Evolutionary conservation across 1,140 invertebrate genomes (phyloP), one percentile per base, ranked within the genome.

Genomic region (Anagrus nilaparvatae): DNA sequence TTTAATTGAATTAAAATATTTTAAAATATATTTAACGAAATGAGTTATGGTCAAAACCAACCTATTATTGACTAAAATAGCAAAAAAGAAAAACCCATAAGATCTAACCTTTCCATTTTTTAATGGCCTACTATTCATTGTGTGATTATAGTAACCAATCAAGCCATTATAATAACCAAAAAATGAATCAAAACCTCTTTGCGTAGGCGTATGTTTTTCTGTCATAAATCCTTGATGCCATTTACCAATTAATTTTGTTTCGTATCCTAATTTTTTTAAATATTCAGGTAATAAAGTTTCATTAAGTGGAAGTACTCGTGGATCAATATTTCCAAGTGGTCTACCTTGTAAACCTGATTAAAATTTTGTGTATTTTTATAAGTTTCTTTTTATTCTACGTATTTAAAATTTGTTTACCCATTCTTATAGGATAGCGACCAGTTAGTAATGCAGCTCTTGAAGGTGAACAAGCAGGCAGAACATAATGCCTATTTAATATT

Each of bases 391-490:
- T 20, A 3, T 32, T 36, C 5, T 19, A 25, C 57, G 10, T 17
- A 35, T 21, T 13, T 40, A 3, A 43, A 28, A 18, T 27, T 23
- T 6, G 27, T 40, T 40, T 68, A 72, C 79, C 78, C 45, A 75
- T 66, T 53, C 73, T 72, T 43, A 78, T 78, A 4, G 80, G 78
- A 62, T 81, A 81, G 48, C 69, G 71, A 32, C 81, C 81, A 3
- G 78, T 76, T 48, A 82, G 63, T 24, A 82, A 68, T 12, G 79
- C 74, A n/a, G 71, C 61, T 46, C 79, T 65, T 1, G 79, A 76
- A 0, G 78, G 74, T 13, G 78, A 75, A 48, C 78, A 78, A 3
- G 74, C 67, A 4, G 76, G 73, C 33, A 75, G 61, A 1, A 69
- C 70, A 47, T 81, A 81, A 51, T 79, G 73, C 29, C 71, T 71